phyloP scores from a whole-genome alignment of 2,888 invertebrate genomes.

The Odontocerum albicorne region DNA sequence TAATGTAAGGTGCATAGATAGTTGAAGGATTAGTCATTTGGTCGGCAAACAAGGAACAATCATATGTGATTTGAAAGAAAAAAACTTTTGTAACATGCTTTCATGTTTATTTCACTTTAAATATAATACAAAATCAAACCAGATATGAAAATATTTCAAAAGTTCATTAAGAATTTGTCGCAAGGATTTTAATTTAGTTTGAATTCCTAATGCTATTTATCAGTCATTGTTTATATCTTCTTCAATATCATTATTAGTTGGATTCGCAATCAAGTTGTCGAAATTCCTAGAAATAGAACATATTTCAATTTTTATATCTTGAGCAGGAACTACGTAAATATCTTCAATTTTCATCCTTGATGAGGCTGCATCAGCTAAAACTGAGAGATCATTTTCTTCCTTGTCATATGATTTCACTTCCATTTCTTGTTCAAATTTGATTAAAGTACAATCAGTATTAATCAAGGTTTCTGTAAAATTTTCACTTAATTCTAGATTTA shows the following conservation, averaged over 20 bases:
- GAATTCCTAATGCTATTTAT: no score
- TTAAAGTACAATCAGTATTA: slow-evolving; percentile 15
- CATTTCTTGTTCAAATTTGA: slow-evolving; percentile 9
- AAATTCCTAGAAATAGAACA: slow-evolving; percentile 15
- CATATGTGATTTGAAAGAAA: no score
- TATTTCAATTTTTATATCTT: slow-evolving; percentile 1
- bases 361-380: slow-evolving; percentile 33
- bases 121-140: no score
- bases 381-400: slow-evolving; percentile 24
- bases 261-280: slow-evolving; percentile 32
- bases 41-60: no score
- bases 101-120: no score
- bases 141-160: no score
- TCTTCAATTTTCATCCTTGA: slow-evolving; percentile 23
- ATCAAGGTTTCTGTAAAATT: slow-evolving; percentile 23
- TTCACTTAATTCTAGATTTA: slow-evolving; percentile 26
- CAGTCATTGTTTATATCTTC: no score
- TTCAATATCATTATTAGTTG: slow-evolving; percentile 1
- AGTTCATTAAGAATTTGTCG: no score
- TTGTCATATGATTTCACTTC: slow-evolving; percentile 4
- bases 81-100: no score
- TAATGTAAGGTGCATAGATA: no score
- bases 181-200: no score
- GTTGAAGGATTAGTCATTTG: no score
- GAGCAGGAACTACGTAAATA: not conserved